Percentiles rank a stretch among this genome's conserved stretches.
Evolutionary conservation across 2,113 vertebrate species (phyloP).

Genomic region (Tragulus kanchil): DNA sequence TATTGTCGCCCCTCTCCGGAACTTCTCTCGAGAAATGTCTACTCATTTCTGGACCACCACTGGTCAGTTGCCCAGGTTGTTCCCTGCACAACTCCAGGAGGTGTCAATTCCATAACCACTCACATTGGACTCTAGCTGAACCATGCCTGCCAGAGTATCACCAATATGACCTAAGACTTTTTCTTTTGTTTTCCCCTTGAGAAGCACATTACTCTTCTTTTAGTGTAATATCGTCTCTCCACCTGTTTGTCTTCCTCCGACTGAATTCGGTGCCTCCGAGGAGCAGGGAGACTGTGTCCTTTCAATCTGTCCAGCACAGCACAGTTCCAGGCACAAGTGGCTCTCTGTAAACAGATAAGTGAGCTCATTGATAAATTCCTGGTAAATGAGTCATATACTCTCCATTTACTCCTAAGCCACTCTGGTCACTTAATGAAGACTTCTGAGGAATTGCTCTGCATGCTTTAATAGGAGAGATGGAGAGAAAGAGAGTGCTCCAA

Average conservation of each 20-base stretch:
- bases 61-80: not conserved
- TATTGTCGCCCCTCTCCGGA: not conserved
- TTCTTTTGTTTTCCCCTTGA: not conserved
- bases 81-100: not conserved
- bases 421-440: not conserved
- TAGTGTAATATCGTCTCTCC: not conserved
- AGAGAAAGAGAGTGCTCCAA: not conserved
- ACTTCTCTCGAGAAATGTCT: not conserved
- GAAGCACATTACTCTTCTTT: not conserved
- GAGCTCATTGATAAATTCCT: not conserved
- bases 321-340: not conserved
- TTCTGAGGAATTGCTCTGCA: no score
- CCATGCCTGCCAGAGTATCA: not conserved
- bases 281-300: no score
- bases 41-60: fast-evolving
- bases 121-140: no score
- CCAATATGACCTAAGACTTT: not conserved
- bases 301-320: not conserved
- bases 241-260: not conserved
- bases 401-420: no score
- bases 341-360: not conserved
- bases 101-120: not conserved
- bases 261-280: not conserved
- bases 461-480: fast-evolving
- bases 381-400: not conserved